Conservation (phyloP, 1,140 invertebrate genomes). For the Rhopalosiphum padi region DNA sequence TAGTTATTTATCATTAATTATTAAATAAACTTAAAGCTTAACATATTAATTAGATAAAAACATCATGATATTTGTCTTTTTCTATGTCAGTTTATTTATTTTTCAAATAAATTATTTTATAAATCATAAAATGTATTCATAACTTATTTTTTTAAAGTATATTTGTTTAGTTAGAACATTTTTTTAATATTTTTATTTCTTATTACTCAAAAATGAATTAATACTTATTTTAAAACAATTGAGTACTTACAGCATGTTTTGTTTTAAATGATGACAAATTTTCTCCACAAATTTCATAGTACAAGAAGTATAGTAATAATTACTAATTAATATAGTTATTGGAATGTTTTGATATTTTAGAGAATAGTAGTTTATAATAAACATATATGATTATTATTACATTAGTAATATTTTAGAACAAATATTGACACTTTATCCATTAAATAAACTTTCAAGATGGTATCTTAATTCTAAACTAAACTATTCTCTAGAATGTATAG, state of each 20-base stretch:
- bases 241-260: background rate
- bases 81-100: background rate
- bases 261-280: background rate
- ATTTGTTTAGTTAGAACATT: background rate
- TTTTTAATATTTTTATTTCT: background rate
- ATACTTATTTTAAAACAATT: conserved; percentile 2
- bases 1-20: background rate
- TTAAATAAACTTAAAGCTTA: background rate
- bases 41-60: background rate
- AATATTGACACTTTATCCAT: background rate
- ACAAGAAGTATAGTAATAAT: background rate
- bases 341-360: background rate
- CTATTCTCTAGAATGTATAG: background rate
- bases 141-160: background rate
- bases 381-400: background rate
- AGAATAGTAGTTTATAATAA: background rate
- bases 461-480: background rate
- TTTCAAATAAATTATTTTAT: background rate
- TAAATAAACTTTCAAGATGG: background rate
- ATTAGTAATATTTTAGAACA: background rate
- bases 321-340: background rate
- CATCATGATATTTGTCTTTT: background rate
- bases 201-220: background rate
- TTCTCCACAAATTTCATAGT: background rate
- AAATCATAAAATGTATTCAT: background rate